Percentiles rank a stretch among this genome's conserved stretches.
These are phyloP conservation scores for Cavia aperea DNA, from an alignment of 2,113 vertebrate species.

Conservation along the genomic window DNA sequence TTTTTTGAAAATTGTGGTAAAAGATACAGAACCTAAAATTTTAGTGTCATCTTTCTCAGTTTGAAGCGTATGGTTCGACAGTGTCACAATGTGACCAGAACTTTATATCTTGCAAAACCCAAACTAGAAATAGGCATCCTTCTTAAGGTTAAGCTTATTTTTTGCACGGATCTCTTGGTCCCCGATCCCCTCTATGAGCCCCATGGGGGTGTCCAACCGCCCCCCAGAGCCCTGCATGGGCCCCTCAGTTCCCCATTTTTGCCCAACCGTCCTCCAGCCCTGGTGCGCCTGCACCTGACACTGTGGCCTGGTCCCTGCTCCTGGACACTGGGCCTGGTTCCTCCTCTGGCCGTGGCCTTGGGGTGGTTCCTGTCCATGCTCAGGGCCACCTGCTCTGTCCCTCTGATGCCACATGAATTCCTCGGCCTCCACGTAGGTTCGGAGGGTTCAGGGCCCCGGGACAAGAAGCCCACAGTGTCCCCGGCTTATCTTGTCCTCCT, in stretches of 20 bases:
- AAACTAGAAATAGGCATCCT: neutral
- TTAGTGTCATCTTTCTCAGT: too few relatives aligned
- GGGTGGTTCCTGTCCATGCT: neutral
- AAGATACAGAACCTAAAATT: neutral
- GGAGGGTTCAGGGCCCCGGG: too few relatives aligned
- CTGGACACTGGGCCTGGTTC: neutral
- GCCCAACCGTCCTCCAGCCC: neutral
- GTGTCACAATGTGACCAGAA: neutral
- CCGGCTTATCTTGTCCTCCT: neutral
- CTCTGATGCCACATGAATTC: neutral
- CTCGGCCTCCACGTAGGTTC: fast-evolving
- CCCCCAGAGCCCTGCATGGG: neutral
- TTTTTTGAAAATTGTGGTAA: neutral
- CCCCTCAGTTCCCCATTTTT: neutral
- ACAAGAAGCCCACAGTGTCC: neutral
- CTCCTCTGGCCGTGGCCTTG: neutral
- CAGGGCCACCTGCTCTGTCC: neutral
- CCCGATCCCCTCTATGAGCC: neutral
- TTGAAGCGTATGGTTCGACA: neutral
- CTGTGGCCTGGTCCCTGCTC: neutral
- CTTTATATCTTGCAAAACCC: neutral
- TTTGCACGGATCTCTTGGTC: neutral
- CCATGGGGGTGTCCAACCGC: neutral
- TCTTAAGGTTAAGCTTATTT: neutral
- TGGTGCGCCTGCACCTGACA: neutral